Conservation (phyloP, 2,888 invertebrate genomes). For the Steinernema carpocapsae region DNA sequence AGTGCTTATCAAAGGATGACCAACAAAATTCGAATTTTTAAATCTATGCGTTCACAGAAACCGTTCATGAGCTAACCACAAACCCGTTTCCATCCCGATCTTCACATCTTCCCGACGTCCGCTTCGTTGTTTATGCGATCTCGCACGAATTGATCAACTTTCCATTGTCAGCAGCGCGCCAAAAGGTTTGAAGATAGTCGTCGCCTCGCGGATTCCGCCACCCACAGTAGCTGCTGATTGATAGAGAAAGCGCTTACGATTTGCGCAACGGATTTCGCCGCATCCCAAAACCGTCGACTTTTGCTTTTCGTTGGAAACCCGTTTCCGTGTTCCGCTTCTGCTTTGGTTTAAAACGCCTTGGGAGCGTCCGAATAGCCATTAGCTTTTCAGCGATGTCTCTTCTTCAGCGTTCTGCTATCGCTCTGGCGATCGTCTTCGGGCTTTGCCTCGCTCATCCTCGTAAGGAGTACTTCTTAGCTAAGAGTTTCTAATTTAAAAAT, state of each 20-base stretch:
- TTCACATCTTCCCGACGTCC: too few relatives aligned
- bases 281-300: slow-evolving; percentile 29
- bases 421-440: slow-evolving; percentile 38
- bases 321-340: not conserved
- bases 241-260: slow-evolving; percentile 1
- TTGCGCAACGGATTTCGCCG: slow-evolving; percentile 26
- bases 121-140: too few relatives aligned
- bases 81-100: too few relatives aligned
- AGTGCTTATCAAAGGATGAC: too few relatives aligned
- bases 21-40: too few relatives aligned
- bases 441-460: slow-evolving; percentile 48
- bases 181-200: too few relatives aligned
- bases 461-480: slow-evolving; percentile 36
- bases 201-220: too few relatives aligned
- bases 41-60: too few relatives aligned
- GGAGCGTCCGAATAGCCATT: slow-evolving; percentile 12
- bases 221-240: too few relatives aligned
- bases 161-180: too few relatives aligned
- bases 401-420: slow-evolving; percentile 25
- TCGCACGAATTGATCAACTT: too few relatives aligned
- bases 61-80: too few relatives aligned
- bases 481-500: slow-evolving; percentile 24
- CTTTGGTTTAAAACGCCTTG: not conserved
- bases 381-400: slow-evolving; percentile 8
- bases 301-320: not conserved